Percentiles rank a stretch among this genome's conserved stretches.
phyloP scores from a whole-genome alignment of 2,888 invertebrate genomes.

The Eupithecia tripunctaria region DNA sequence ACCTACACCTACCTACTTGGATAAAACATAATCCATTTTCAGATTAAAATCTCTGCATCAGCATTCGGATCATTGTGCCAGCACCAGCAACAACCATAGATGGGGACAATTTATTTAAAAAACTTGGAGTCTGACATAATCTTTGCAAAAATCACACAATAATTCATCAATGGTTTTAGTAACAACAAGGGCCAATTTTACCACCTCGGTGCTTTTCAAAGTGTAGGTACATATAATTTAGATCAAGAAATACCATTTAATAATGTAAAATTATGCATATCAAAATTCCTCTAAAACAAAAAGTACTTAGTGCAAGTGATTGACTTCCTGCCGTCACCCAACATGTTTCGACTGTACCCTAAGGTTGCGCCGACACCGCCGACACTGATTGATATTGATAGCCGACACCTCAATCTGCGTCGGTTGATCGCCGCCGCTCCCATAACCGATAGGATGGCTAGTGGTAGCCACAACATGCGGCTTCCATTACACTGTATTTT shows the following conservation, averaged over 20 bases:
- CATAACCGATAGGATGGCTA: constrained; percentile 9
- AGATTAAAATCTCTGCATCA: neutral
- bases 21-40: neutral
- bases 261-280: neutral
- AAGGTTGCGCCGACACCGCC: constrained; percentile 8
- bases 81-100: neutral
- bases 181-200: neutral
- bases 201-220: neutral
- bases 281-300: neutral
- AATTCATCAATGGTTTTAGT: neutral
- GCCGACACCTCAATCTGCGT: constrained; percentile 50
- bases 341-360: constrained; percentile 19
- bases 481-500: constrained; percentile 12
- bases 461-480: constrained; percentile 14
- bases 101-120: neutral
- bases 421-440: constrained; percentile 28
- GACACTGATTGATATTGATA: constrained; percentile 77
- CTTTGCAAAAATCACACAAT: neutral
- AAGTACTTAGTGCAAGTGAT: neutral
- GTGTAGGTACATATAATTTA: neutral
- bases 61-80: too few species aligned
- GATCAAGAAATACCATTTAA: neutral
- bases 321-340: constrained; percentile 3
- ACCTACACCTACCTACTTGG: too few species aligned
- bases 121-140: neutral